phyloP scores from a whole-genome alignment of 2,113 vertebrate genomes.

The Pygoscelis adeliae region DNA sequence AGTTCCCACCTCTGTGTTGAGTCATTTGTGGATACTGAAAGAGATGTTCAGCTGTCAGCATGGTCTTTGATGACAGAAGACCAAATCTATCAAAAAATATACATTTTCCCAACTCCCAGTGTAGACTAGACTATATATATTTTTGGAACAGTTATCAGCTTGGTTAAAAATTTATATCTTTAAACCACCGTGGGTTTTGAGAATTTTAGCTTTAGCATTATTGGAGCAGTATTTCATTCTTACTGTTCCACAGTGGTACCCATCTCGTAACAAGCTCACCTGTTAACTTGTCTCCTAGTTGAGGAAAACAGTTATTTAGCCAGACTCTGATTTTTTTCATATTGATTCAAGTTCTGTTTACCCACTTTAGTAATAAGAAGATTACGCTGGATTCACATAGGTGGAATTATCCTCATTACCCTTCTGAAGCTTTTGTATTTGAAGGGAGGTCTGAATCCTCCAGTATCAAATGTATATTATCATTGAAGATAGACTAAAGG shows the following conservation, averaged over 20 bases:
- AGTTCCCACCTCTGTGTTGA: not conserved
- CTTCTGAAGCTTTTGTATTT: not conserved
- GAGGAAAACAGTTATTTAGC: not conserved
- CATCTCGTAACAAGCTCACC: not conserved
- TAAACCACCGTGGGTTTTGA: not conserved
- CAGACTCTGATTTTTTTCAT: not conserved
- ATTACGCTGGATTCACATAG: not conserved
- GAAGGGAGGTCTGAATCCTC: not conserved
- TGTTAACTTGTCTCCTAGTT: not conserved
- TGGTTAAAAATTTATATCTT: not conserved
- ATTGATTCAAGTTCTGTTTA: not conserved
- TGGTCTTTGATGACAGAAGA: not conserved
- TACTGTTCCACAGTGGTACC: not conserved
- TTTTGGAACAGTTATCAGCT: not conserved
- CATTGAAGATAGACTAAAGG: not conserved
- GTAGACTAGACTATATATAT: not conserved
- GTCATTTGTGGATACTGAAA: not conserved
- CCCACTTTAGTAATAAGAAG: not conserved
- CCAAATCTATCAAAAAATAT: not conserved
- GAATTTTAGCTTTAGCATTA: not conserved
- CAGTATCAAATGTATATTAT: not conserved
- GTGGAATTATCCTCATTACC: not conserved
- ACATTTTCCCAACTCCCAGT: not conserved
- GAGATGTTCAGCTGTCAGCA: not conserved
- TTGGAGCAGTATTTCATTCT: slow-evolving; percentile 4